Evolutionary conservation across 2,113 vertebrate species (phyloP), one percentile per base, ranked within the genome.

Genomic region (Sceloporus undulatus): DNA sequence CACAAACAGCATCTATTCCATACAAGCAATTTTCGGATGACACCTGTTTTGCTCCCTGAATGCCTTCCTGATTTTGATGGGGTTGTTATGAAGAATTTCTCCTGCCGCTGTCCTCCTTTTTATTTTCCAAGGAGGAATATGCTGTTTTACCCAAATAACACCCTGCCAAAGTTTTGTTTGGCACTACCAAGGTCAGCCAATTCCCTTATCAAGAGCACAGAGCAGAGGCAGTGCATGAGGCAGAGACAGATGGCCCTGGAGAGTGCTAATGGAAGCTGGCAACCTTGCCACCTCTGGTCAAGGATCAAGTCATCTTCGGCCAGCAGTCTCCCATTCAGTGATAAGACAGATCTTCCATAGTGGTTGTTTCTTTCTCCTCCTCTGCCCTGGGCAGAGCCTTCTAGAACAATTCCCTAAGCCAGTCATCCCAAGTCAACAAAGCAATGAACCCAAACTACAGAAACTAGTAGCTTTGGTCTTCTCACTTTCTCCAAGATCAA

Each of bases 61-160:
- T 2, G 83, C 42, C 62, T 23, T 85, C 70, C 48, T 0, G 0
- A 0, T 5, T 9, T 0, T n/a, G 5, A 40, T 75, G 0, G 3
- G 42, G 40, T 29, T 29, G 3, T 2, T 38, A 54, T 5, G 79
- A 0, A 0, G 73, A 34, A 5, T 19, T 10, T 19, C 19, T 25
- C 23, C 48, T 2, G 29, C 42, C n/a, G 7, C 19, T 65, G 1
- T 66, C 40, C 9, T 0, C 8, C 1, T 18, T 71, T 1, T 8
- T 29, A 84, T 48, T 40, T 19, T 73, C 70, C 27, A 4, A 71
- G 73, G 25, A 83, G n/a, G 80, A 83, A 4, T 34, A 40, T 13
- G 23, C 85, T 9, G 3, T 34, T 62, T 21, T 10, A 2, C 5
- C 2, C 66, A 62, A 62, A 48, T 48, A 10, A 65, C 40, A 13